Percentiles rank a stretch among this genome's conserved stretches.
Conservation (phyloP, 2,888 invertebrate species). For the Celastrina argiolus region DNA sequence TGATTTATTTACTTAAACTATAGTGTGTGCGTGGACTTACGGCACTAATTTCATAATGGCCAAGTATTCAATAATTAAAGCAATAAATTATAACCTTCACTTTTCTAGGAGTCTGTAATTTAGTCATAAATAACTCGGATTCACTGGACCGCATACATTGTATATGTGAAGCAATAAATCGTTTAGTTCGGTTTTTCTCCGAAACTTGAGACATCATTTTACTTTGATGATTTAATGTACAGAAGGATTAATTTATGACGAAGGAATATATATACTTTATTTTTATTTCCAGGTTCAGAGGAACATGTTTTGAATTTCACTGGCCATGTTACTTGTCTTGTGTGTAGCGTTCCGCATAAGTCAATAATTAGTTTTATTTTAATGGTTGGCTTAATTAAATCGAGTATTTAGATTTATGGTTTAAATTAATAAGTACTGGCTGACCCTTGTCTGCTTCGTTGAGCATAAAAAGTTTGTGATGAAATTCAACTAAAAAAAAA, state of each 20-base stretch:
- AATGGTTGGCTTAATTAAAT: too few relatives aligned
- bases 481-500: too few relatives aligned
- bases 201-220: neutral
- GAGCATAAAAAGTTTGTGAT: too few relatives aligned
- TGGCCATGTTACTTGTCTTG: too few relatives aligned
- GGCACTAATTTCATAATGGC: neutral
- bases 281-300: too few relatives aligned
- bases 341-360: too few relatives aligned
- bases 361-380: too few relatives aligned
- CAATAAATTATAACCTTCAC: constrained; percentile 9
- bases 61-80: neutral
- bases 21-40: neutral
- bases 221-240: neutral
- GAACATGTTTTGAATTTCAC: too few relatives aligned
- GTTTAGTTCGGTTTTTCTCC: neutral
- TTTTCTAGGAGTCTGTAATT: constrained; percentile 17
- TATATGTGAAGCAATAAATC: constrained; percentile 1
- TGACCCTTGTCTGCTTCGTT: too few relatives aligned
- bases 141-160: neutral
- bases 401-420: too few relatives aligned
- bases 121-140: constrained; percentile 4
- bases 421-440: too few relatives aligned
- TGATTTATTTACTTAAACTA: neutral
- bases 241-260: neutral
- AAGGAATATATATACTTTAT: too few relatives aligned